Conservation (phyloP, 2,888 invertebrate species). For the Clepsis dumicolana region DNA sequence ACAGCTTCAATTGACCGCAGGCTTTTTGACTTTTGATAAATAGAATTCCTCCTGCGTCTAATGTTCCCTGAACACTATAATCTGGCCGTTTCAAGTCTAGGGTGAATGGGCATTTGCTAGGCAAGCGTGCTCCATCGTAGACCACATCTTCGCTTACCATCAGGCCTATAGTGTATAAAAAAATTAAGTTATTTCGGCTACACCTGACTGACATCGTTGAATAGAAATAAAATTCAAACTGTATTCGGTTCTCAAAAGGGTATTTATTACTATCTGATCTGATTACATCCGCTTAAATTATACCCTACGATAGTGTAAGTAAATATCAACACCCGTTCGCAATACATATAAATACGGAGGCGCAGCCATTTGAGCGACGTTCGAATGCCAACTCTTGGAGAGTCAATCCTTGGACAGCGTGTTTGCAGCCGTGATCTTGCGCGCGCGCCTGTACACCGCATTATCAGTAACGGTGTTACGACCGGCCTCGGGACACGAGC, state of each 20-base stretch:
- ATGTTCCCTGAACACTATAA: too few species aligned
- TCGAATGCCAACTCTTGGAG: conserved; percentile 22
- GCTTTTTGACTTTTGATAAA: too few species aligned
- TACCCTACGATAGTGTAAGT: conserved; percentile 27
- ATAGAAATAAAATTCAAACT: not conserved
- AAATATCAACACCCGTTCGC: conserved; percentile 24
- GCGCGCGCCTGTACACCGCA: conserved; percentile 56
- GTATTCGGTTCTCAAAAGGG: conserved; percentile 2
- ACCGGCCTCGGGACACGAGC: conserved; percentile 73
- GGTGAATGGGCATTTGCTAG: too few species aligned
- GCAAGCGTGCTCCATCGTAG: too few species aligned
- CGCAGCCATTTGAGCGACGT: conserved; percentile 2
- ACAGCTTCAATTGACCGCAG: too few species aligned
- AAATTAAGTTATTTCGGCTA: conserved; percentile 12
- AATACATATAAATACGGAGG: conserved; percentile 22
- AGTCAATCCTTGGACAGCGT: conserved; percentile 13
- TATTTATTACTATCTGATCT: conserved; percentile 15
- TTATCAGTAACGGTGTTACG: conserved; percentile 79
- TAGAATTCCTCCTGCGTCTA: too few species aligned
- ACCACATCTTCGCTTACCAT: too few species aligned
- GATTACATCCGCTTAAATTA: conserved; percentile 16
- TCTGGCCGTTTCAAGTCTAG: too few species aligned
- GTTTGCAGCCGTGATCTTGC: conserved; percentile 14
- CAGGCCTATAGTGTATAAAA: too few species aligned
- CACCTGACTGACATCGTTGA: not conserved